These are phyloP conservation scores for Borostomias antarcticus DNA, from an alignment of 2,797 vertebrate species.

Conservation along the genomic window DNA sequence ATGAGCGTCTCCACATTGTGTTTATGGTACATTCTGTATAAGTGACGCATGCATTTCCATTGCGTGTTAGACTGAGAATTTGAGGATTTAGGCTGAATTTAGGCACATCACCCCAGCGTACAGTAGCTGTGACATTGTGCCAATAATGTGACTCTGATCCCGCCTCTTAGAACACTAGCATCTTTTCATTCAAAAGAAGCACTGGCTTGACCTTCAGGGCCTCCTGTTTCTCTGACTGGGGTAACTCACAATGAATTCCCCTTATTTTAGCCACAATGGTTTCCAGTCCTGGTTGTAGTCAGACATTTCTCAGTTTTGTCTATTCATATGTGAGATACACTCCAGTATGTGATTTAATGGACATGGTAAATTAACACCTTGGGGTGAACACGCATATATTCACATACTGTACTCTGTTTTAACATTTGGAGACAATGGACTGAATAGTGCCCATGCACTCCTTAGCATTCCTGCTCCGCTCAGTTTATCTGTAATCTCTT, in stretches of 20 bases:
- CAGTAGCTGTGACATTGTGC: constrained; percentile 24
- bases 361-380: constrained; percentile 7
- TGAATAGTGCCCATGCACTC: constrained; percentile 36
- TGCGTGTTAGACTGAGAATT: too few species aligned
- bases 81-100: constrained; percentile 20
- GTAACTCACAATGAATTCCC: constrained; percentile 23
- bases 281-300: constrained; percentile 1
- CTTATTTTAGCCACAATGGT: constrained; percentile 15
- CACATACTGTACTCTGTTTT: too few species aligned
- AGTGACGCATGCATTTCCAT: too few species aligned
- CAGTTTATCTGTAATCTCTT: constrained; percentile 71
- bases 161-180: constrained; percentile 39
- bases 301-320: constrained; percentile 20
- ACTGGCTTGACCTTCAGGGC: constrained; percentile 28
- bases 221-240: constrained; percentile 18
- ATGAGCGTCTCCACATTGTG: too few species aligned
- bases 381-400: too few species aligned
- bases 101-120: constrained; percentile 1
- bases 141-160: constrained; percentile 22
- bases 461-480: constrained; percentile 57
- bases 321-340: constrained; percentile 20
- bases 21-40: too few species aligned
- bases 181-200: constrained; percentile 42
- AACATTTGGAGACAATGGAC: constrained; percentile 28
- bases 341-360: constrained; percentile 20